Evolutionary conservation across 2,888 invertebrate genomes (phyloP), one percentile per base, ranked within the genome.

Genomic region (Cerastoderma edule): DNA sequence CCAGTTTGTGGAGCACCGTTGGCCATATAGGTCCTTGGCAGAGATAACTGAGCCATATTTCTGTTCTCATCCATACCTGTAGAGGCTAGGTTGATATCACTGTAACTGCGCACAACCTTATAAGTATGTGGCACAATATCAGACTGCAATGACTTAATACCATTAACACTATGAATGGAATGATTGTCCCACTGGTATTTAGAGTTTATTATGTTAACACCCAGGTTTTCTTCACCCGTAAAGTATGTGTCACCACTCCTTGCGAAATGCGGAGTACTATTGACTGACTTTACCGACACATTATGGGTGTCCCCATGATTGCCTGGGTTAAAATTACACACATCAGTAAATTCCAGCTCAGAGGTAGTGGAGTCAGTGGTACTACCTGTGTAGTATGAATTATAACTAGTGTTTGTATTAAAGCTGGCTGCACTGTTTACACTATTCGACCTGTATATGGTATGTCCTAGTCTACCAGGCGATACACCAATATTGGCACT

Each of bases 321-420:
- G 54, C 27, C 65, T 16, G 71, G 27, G 53, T 74, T 71, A 30
- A 74, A 65, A 72, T 80, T 80, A 68, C 80, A 80, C 70, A 81
- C 78, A 81, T 81, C 78, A 57, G 81, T 81, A 77, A 81, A 81
- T 78, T 78, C 81, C 81, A 81, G 48, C 46, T 78, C 75, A 32
- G 78, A 73, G 57, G 50, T 70, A 28, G n/a, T n/a, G n/a, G 72
- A 67, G 24, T 60, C 60, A 53, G 67, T 30, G 56, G 70, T 71
- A 60, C 72, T 68, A 71, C 66, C 79, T 57, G 67, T 72, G 44
- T 53, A 50, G 48, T 64, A 63, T 2, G 75, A 66, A 65, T 75
- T 80, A 67, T 71, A 39, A 64, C 72, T 75, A 65, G 76, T 64
- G 60, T 67, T 57, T 71, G 75, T 73, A 16, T 71, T 65, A 44